These are phyloP conservation scores for Lepidonotus clava DNA, from an alignment of 2,888 invertebrate species.

Conservation along the genomic window DNA sequence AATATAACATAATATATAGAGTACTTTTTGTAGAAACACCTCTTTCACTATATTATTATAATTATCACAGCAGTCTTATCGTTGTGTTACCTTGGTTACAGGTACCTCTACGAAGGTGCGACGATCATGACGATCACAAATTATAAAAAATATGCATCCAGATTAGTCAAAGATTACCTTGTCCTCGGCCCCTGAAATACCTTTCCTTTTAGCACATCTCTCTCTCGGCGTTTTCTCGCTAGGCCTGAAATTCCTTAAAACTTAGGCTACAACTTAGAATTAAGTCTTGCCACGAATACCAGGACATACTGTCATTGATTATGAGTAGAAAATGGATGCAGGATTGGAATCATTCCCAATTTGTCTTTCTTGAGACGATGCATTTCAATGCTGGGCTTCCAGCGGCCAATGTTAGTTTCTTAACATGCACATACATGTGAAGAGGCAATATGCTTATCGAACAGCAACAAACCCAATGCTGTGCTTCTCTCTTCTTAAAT, in stretches of 20 bases:
- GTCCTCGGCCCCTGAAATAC: conserved; percentile 13
- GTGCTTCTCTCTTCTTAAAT: not conserved
- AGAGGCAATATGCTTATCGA: conserved; percentile 4
- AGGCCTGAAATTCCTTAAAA: conserved; percentile 51
- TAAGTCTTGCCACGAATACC: not conserved
- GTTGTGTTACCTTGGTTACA: not conserved
- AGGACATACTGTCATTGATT: not conserved
- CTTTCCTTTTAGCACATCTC: conserved; percentile 16
- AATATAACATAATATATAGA: too few species aligned
- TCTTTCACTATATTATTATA: too few species aligned
- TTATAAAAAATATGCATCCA: conserved; percentile 47
- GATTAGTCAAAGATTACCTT: conserved; percentile 14
- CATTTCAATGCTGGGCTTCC: not conserved
- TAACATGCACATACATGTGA: conserved; percentile 9
- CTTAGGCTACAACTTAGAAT: conserved; percentile 22
- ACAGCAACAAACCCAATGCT: not conserved
- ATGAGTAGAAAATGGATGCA: conserved; percentile 39
- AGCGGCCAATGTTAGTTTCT: too few species aligned
- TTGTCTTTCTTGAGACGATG: conserved; percentile 9
- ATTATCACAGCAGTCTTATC: too few species aligned
- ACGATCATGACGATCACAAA: not conserved
- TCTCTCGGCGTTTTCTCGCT: conserved; percentile 30
- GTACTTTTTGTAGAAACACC: too few species aligned
- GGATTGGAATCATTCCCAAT: not conserved
- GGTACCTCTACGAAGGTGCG: not conserved